Evolutionary conservation across 2,113 vertebrate genomes (phyloP).

Genomic region (Anguilla rostrata): DNA sequence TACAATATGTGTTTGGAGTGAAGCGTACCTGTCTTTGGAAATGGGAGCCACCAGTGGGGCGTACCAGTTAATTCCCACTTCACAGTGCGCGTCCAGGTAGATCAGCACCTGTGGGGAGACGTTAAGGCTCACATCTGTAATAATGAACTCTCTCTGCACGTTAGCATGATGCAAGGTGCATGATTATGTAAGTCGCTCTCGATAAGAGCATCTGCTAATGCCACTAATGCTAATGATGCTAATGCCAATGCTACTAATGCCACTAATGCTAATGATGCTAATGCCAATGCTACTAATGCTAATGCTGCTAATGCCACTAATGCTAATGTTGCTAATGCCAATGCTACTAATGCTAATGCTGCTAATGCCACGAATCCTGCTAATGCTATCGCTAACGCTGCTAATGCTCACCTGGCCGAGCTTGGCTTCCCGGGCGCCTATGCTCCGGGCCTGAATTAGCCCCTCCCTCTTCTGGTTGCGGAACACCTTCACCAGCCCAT

Average conservation of each 20-base stretch:
- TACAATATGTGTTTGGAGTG: too few relatives aligned
- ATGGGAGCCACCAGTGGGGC: slow-evolving; percentile 92
- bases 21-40: slow-evolving; percentile 90
- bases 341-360: too few relatives aligned
- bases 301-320: too few relatives aligned
- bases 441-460: slow-evolving; percentile 95
- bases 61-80: slow-evolving; percentile 97
- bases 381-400: too few relatives aligned
- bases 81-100: slow-evolving; percentile 97
- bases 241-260: too few relatives aligned
- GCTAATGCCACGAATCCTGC: too few relatives aligned
- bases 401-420: slow-evolving; percentile 81
- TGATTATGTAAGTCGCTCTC: not conserved
- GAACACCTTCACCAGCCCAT: slow-evolving; percentile 92
- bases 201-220: not conserved
- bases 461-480: slow-evolving; percentile 96
- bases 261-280: too few relatives aligned
- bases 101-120: slow-evolving; percentile 81
- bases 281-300: too few relatives aligned
- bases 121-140: not conserved
- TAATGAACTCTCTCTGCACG: too few relatives aligned
- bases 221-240: too few relatives aligned
- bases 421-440: slow-evolving; percentile 89
- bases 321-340: too few relatives aligned
- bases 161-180: too few relatives aligned